A percentile compares a stretch with the other conserved stretches of the same genome.
These are phyloP conservation scores for Pollimyrus isidori DNA, from an alignment of 2,113 vertebrate species.

Conservation along the genomic window DNA sequence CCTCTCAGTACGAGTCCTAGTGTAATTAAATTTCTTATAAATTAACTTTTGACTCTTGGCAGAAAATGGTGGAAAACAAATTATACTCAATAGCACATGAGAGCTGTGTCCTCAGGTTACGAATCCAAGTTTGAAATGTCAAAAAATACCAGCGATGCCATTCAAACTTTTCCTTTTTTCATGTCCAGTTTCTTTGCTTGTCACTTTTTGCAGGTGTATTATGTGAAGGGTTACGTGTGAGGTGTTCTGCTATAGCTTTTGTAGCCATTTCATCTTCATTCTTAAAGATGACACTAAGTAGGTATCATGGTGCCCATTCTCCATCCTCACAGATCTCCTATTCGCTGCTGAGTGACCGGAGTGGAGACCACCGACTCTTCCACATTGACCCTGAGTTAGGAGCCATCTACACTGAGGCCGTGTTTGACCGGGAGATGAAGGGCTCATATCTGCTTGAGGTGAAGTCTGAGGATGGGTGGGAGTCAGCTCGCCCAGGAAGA, in stretches of 20 bases:
- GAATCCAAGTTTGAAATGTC: neutral
- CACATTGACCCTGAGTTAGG: conserved; percentile 68
- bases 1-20: neutral
- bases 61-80: neutral
- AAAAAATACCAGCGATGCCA: neutral
- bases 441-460: conserved; percentile 79
- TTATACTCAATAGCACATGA: neutral
- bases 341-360: conserved; percentile 71
- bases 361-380: conserved; percentile 70
- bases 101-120: neutral
- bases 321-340: conserved; percentile 65
- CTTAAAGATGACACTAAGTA: neutral
- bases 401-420: conserved; percentile 66
- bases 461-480: conserved; percentile 73
- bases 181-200: neutral
- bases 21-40: conserved; percentile 8
- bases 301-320: neutral
- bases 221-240: neutral
- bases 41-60: conserved; percentile 5
- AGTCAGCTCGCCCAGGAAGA: conserved; percentile 76
- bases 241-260: neutral
- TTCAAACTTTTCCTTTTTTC: neutral
- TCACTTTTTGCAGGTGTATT: neutral
- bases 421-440: conserved; percentile 81
- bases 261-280: neutral